Conservation (phyloP, 2,888 invertebrate species). For the Chesias legatella region DNA sequence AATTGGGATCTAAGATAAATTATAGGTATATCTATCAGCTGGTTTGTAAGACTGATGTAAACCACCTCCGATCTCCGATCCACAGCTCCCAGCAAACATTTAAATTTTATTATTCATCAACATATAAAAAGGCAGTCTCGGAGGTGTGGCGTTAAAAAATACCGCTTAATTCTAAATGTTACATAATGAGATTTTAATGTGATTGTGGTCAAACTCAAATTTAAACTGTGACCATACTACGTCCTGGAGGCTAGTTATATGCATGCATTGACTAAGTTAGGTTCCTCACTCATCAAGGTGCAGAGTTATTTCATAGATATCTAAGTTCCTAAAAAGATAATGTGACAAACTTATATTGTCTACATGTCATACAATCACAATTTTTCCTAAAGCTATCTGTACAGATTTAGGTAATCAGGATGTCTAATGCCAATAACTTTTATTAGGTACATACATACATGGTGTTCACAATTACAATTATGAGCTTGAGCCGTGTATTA, state of each 20-base stretch:
- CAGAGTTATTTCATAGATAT: constrained; percentile 64
- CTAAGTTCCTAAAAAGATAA: constrained; percentile 73
- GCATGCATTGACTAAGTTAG: constrained; percentile 66
- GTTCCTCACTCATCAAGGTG: constrained; percentile 63
- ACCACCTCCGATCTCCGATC: constrained; percentile 53
- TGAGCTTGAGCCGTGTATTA: constrained; percentile 63
- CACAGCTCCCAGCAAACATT: constrained; percentile 60
- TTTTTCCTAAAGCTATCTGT: constrained; percentile 81
- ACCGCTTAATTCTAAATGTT: constrained; percentile 76
- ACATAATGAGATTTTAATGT: constrained; percentile 78
- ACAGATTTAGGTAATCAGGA: constrained; percentile 65
- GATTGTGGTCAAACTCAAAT: constrained; percentile 77
- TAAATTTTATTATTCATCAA: constrained; percentile 68
- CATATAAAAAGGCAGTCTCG: constrained; percentile 81
- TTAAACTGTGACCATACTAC: constrained; percentile 74
- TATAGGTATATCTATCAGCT: constrained; percentile 62
- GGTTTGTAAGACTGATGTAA: constrained; percentile 57
- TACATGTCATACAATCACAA: constrained; percentile 81
- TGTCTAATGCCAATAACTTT: constrained; percentile 59
- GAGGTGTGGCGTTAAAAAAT: constrained; percentile 77
- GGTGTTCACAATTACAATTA: constrained; percentile 41
- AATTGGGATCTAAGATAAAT: constrained; percentile 76
- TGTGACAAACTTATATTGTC: constrained; percentile 81
- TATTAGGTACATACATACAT: constrained; percentile 31
- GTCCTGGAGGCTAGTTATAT: constrained; percentile 64